Base-by-base conservation (phyloP, 2,113 vertebrate species). In the Columba livia region DNA sequence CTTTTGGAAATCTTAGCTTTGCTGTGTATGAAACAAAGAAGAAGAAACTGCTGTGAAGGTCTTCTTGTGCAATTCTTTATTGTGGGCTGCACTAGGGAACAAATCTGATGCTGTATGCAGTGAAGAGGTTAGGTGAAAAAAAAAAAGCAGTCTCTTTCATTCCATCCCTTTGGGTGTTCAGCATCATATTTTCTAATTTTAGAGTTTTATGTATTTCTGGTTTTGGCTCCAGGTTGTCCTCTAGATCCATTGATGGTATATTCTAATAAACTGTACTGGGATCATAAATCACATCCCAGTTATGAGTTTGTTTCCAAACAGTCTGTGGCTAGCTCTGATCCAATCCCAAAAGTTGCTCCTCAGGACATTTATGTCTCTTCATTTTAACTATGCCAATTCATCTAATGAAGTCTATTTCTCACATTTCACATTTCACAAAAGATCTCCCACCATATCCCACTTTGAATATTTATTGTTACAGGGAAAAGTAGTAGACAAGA, bases 1-100 rank as follows among this genome's bases (percentile, higher is more conserved):
- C 57, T 89, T 84, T 75, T 64, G 51, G 57, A 92, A 93, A 69
- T 69, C n/a, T 74, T 71, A 44, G 24, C 15, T 65, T 82, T 92
- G 75, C 72, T 78, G 19, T 60, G n/a, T 16, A 18, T 24, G 44
- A 89, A 85, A 79, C 53, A 86, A 84, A 93, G n/a, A 88, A 54
- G 38, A 89, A 91, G 50, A 85, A 92, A 87, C 5, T 3, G 11
- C 60, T 81, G 34, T 74, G 42, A 81, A 77, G 47, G 28, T 24
- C 36, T 62, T 54, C 80, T 40, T 58, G 28, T 42, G 23, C 25
- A 78, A 67, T 56, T 2, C 3, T 90, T 65, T 50, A 3, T 18
- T 71, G 31, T 71, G 34, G 72, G 13, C 23, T 84, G 23, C 9
- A 64, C 9, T 8, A 81, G 15, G 29, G 28, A 80, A 47, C 2